These are phyloP conservation scores for Ctenomys sociabilis DNA, from an alignment of 2,113 vertebrate genomes.

Conservation along the genomic window DNA sequence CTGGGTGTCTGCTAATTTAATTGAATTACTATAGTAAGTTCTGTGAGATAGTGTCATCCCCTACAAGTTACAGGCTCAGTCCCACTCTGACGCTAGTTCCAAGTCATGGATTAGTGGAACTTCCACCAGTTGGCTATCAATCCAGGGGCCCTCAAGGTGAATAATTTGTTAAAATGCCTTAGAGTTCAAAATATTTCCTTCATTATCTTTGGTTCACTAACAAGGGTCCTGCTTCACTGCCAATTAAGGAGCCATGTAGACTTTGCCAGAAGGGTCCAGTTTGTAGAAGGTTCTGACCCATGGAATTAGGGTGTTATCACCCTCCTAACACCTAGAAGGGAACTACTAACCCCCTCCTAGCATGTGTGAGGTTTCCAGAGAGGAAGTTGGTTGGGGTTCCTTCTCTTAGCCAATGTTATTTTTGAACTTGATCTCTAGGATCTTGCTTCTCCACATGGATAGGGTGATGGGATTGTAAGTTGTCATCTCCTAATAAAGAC, in stretches of 20 bases:
- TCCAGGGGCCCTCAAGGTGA: no score
- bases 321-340: not conserved
- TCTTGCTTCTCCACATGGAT: not conserved
- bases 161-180: not conserved
- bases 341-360: accelerated
- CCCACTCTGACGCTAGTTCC: not conserved
- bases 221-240: not conserved
- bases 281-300: not conserved
- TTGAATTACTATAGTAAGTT: not conserved
- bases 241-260: not conserved
- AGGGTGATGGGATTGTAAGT: no score
- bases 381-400: not conserved
- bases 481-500: not conserved
- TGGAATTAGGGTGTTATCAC: no score
- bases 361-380: accelerated
- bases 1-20: not conserved
- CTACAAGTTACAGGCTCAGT: not conserved
- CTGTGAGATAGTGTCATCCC: not conserved
- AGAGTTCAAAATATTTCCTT: not conserved
- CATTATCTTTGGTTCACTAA: not conserved
- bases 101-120: not conserved
- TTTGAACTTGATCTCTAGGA: not conserved
- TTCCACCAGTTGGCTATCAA: not conserved
- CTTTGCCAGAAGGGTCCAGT: no score
- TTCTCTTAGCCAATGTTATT: not conserved